Base-by-base conservation (phyloP, 2,113 vertebrate species). In the Sula dactylatra region DNA sequence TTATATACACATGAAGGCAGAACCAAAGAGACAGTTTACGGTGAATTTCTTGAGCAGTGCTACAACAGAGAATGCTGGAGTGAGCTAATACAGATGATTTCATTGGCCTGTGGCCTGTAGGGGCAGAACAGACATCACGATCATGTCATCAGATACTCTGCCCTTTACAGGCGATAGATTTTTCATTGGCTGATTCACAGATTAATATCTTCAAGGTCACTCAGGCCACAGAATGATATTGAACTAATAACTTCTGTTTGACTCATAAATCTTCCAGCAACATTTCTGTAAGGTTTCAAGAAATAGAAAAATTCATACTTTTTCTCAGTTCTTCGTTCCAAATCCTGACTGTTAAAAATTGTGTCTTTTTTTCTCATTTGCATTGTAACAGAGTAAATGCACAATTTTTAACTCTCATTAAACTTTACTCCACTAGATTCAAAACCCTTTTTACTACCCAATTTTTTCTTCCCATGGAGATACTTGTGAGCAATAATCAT, bases 131-230 rank as follows among this genome's bases (percentile, higher is more conserved):
- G 56, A 67, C 65, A 81, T n/a, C 65, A 50, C 0, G 0, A 44
- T 62, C 4, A 0, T 67, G 65, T 50, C 7, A 1, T 78, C 0
- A 1, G 72, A 47, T 49, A 42, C 31, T 64, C 47, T 71, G 72
- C 44, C 61, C 72, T 95, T 93, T 86, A 91, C 45, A 93, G 66
- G 27, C 70, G 90, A 88, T 38, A 73, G 92, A 83, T 77, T 96
- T 85, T 83, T 86, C 90, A 88, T 49, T 61, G 74, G 40, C 31
- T 90, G 74, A 77, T 93, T 77, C 87, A 70, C 40, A 94, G 70
- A 95, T 94, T 91, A 85, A 61, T 94, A 91, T 82, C 66, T 94
- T 77, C 58, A 89, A 92, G 88, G 71, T 78, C 81, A 93, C 82
- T 62, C 59, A 55, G 42, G 74, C 59, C 69, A 90, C 40, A 55